phyloP scores from a whole-genome alignment of 2,113 vertebrate genomes.

The Meles meles region DNA sequence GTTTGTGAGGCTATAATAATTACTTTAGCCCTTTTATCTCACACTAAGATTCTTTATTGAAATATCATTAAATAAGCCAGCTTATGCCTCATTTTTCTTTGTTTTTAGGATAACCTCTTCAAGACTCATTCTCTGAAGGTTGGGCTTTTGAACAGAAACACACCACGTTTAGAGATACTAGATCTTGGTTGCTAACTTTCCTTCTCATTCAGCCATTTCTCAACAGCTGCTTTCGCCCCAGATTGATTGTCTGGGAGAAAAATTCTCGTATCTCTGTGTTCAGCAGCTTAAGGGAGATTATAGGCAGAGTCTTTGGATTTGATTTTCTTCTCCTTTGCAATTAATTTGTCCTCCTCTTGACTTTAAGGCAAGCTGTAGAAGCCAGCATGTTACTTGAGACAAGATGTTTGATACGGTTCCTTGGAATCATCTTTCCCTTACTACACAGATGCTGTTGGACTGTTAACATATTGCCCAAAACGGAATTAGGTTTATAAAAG shows the following conservation, averaged over 20 bases:
- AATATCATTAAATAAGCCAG: background rate
- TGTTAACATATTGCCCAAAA: background rate
- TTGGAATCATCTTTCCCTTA: background rate
- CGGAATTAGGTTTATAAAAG: background rate
- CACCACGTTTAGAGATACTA: background rate
- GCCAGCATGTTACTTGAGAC: background rate
- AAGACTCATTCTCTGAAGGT: background rate
- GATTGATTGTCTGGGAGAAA: slow-evolving; percentile 30
- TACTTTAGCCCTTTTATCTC: background rate
- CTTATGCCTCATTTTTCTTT: background rate
- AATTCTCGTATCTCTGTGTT: slow-evolving; percentile 21
- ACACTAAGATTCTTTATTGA: slow-evolving; percentile 2
- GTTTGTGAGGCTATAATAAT: background rate
- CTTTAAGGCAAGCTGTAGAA: slow-evolving; percentile 25
- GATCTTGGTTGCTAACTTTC: background rate
- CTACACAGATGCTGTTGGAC: background rate
- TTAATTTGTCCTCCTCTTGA: slow-evolving; percentile 38
- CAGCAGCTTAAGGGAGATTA: background rate
- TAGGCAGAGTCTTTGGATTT: slow-evolving; percentile 26
- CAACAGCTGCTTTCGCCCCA: slow-evolving; percentile 39
- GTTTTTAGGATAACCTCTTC: slow-evolving; percentile 40
- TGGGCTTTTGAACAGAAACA: slow-evolving; percentile 14
- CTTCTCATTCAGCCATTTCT: slow-evolving; percentile 48
- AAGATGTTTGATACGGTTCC: slow-evolving; percentile 10
- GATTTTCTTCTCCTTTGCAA: slow-evolving; percentile 40